phyloP scores from a whole-genome alignment of 2,113 vertebrate genomes.

The Mormyrus iriodes region DNA sequence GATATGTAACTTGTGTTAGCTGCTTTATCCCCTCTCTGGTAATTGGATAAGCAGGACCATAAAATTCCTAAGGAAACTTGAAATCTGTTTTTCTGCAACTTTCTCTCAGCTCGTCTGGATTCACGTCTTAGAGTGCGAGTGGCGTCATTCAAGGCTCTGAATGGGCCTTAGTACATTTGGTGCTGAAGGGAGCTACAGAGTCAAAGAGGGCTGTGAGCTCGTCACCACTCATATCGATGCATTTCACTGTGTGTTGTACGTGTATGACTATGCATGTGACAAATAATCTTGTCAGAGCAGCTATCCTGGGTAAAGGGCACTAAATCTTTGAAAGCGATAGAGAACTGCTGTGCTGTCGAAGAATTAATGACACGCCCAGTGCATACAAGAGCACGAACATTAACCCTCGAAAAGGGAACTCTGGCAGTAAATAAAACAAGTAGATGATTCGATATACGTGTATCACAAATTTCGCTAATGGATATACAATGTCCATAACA shows the following conservation, averaged over 20 bases:
- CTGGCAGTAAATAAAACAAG: not conserved
- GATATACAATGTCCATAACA: not conserved
- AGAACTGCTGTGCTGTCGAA: not conserved
- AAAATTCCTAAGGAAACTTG: not conserved
- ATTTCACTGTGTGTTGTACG: too few species aligned
- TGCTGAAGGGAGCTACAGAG: not conserved
- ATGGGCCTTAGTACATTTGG: not conserved
- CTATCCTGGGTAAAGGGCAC: not conserved
- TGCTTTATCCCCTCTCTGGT: too few species aligned
- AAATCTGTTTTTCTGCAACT: constrained; percentile 2
- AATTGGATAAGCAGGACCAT: not conserved
- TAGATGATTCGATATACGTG: not conserved
- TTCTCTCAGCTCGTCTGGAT: not conserved
- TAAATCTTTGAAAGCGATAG: not conserved
- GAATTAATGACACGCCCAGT: not conserved
- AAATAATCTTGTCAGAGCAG: too few species aligned
- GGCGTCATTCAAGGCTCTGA: not conserved
- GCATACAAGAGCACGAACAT: too few species aligned
- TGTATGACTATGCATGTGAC: too few species aligned
- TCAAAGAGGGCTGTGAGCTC: not conserved
- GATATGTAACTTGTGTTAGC: too few species aligned
- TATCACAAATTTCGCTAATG: not conserved
- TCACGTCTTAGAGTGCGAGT: not conserved
- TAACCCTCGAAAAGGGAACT: not conserved
- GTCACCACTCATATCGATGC: too few species aligned